Evolutionary conservation across 2,797 vertebrate genomes (phyloP), one percentile per base, ranked within the genome.

Genomic region (Limnodromus scolopaceus): DNA sequence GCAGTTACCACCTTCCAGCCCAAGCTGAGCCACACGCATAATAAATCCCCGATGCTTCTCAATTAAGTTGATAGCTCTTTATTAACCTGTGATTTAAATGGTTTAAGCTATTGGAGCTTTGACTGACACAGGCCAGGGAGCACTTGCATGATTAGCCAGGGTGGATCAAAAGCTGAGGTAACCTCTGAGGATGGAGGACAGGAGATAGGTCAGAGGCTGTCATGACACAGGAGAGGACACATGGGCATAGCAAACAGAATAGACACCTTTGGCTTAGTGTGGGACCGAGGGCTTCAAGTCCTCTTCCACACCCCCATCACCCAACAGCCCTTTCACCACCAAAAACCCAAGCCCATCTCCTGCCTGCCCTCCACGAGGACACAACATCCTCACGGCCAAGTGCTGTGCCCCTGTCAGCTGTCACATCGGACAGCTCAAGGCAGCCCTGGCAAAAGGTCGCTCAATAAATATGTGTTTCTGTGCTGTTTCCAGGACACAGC

Each of bases 381-480:
- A 53, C 46, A 43, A 2, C 51, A 2, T 10, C 87, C 80, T 51
- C 12, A 11, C 45, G 36, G 19, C 24, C 17, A 6, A 58, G 61
- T 4, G 8, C 1, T 12, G 77, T 41, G 34, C 13, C 70, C 28
- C 34, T 12, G 2, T 17, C 84, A 84, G 81, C 92, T 85, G 90
- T 72, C 94, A 36, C 69, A 10, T 2, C 4, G 55, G 46, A 64
- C 66, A 43, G 19, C 94, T 84, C 9, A 0, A 84, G 69, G 69
- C 60, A 84, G 64, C 85, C 68, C 64, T 76, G 75, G 85, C 36
- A 22, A 94, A 97, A 97, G 96, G 97, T 96, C 95, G 80, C 89
- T 83, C 49, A 78, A 92, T 86, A 96, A 97, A 97, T 96, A 93
- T 94, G 84, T 78, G 91, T 51, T 81, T 34, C 88, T 70, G 5